Percentiles rank a stretch among this genome's conserved stretches.
These are phyloP conservation scores for Centropyge bicolor DNA, from an alignment of 2,797 vertebrate species.

Conservation along the genomic window DNA sequence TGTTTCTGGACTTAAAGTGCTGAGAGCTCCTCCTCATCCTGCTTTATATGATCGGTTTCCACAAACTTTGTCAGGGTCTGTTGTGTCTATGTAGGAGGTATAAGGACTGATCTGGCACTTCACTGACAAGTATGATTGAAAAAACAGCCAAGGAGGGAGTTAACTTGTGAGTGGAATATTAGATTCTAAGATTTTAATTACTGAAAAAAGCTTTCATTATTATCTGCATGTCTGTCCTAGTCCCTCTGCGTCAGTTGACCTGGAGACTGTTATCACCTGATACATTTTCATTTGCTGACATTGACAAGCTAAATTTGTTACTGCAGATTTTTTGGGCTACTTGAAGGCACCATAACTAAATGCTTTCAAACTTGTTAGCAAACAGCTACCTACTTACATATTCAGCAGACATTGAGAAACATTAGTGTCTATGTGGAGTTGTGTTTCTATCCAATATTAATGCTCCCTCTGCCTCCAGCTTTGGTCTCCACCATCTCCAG, in stretches of 20 bases:
- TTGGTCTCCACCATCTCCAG: neutral
- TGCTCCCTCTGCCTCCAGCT: neutral
- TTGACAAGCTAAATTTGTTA: neutral
- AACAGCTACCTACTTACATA: neutral
- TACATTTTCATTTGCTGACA: neutral
- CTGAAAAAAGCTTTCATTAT: too few species aligned
- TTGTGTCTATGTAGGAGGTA: too few species aligned
- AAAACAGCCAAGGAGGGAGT: slow-evolving; percentile 42
- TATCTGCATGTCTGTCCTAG: too few species aligned
- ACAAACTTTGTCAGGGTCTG: neutral
- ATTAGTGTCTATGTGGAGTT: neutral
- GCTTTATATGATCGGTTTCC: neutral
- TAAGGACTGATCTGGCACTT: slow-evolving; percentile 16
- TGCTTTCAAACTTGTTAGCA: neutral
- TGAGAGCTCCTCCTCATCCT: neutral
- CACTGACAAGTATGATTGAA: slow-evolving; percentile 17
- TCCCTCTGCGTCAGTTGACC: too few species aligned
- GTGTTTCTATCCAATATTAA: neutral
- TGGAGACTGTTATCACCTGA: neutral
- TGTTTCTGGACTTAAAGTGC: slow-evolving; percentile 2
- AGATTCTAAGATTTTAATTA: neutral
- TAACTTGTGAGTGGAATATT: slow-evolving; percentile 4
- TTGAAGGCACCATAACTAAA: neutral
- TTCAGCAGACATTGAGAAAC: neutral
- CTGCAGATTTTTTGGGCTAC: neutral